Evolutionary conservation across 2,113 vertebrate species (phyloP).

Genomic region (Pseudorectes ferrugineus): DNA sequence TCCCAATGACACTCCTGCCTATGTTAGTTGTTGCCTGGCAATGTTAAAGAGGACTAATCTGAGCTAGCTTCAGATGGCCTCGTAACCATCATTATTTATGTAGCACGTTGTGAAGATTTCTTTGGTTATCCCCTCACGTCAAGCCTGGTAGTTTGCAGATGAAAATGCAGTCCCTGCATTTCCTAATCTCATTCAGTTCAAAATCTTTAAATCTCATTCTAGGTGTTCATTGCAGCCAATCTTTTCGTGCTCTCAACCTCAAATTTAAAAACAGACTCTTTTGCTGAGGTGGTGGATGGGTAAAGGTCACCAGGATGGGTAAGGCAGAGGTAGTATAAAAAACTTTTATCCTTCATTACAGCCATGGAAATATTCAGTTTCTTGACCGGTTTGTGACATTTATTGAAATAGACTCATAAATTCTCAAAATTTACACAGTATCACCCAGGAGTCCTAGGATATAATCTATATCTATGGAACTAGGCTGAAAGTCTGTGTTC

Average conservation of each 20-base stretch:
- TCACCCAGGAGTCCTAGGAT: not conserved
- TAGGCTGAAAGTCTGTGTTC: not conserved
- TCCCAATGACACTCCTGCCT: not conserved
- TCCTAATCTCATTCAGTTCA: not conserved
- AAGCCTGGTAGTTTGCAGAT: not conserved
- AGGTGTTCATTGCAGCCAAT: not conserved
- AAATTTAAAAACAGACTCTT: not conserved
- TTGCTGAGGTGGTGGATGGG: not conserved
- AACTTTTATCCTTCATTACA: not conserved
- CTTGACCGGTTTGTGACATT: not conserved
- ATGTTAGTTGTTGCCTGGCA: slow-evolving; percentile 4
- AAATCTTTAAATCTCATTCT: not conserved
- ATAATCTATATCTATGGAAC: not conserved
- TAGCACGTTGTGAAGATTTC: not conserved
- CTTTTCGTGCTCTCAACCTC: not conserved
- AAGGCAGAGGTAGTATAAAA: not conserved
- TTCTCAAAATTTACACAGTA: not conserved
- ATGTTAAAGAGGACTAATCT: not conserved
- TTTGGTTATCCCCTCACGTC: not conserved
- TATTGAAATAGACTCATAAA: not conserved
- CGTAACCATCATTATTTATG: slow-evolving; percentile 13
- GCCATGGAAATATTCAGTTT: not conserved
- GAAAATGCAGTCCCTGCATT: not conserved
- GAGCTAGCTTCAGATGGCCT: not conserved
- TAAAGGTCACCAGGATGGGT: not conserved